A percentile compares a stretch with the other conserved stretches of the same genome.
These are phyloP conservation scores for Ophioninae sp. DNA, from an alignment of 2,888 invertebrate genomes.

Conservation along the genomic window DNA sequence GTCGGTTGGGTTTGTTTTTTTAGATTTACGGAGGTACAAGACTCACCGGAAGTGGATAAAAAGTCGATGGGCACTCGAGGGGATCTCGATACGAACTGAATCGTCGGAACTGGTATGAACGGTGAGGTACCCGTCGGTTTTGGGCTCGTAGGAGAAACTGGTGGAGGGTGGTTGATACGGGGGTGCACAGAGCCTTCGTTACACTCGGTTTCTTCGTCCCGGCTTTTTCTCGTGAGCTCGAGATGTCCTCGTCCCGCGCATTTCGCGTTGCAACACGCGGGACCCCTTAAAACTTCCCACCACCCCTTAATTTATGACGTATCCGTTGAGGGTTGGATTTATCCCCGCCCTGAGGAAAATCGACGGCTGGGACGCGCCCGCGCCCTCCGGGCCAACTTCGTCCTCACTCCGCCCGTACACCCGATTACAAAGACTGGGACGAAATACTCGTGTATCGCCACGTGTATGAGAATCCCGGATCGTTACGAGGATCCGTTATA, in stretches of 20 bases:
- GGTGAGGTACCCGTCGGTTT: conserved; percentile 55
- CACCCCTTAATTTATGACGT: conserved; percentile 72
- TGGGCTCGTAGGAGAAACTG: conserved; percentile 13
- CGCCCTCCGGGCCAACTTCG: conserved; percentile 14
- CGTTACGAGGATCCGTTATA: neutral
- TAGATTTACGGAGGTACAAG: too few species aligned
- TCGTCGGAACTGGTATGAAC: conserved; percentile 67
- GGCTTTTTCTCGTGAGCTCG: conserved; percentile 56
- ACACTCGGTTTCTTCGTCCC: conserved; percentile 40
- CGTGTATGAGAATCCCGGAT: neutral
- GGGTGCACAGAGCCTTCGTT: conserved; percentile 43
- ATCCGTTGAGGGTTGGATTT: conserved; percentile 56
- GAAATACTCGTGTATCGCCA: neutral
- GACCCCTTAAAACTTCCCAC: conserved; percentile 69
- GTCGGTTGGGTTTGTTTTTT: too few species aligned
- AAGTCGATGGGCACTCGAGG: conserved; percentile 67
- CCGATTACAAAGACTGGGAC: neutral
- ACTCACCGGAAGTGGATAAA: conserved; percentile 61
- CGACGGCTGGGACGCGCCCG: conserved; percentile 39
- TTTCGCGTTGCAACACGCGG: conserved; percentile 47
- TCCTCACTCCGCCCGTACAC: conserved; percentile 1
- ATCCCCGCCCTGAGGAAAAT: conserved; percentile 36
- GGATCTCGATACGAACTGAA: conserved; percentile 70
- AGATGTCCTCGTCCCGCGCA: conserved; percentile 59
- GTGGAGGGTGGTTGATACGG: conserved; percentile 9